Evolutionary conservation across 2,888 invertebrate species (phyloP).

Genomic region (Liodrosophila aerea): DNA sequence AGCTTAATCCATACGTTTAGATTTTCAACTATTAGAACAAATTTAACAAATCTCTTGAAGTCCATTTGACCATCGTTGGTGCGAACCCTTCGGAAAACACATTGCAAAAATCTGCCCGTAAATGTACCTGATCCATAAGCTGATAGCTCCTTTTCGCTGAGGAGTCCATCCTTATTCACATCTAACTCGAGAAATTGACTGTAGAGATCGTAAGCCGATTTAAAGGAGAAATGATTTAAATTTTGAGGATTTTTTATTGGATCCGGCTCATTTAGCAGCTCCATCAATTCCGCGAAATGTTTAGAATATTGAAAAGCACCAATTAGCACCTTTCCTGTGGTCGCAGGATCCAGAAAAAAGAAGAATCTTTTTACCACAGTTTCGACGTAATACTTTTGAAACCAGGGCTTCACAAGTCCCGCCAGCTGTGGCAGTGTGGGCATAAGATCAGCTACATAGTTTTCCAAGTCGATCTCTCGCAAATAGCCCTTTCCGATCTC

Average conservation of each 20-base stretch:
- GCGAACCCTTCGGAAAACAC: slow-evolving; percentile 97
- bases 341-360: slow-evolving; percentile 97
- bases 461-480: slow-evolving; percentile 94
- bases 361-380: slow-evolving; percentile 97
- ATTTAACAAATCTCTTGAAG: slow-evolving; percentile 97
- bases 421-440: slow-evolving; percentile 95
- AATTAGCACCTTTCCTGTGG: too few species aligned
- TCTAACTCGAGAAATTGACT: slow-evolving; percentile 96
- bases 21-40: slow-evolving; percentile 96
- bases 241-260: slow-evolving; percentile 91
- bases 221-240: slow-evolving; percentile 95
- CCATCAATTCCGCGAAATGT: too few species aligned
- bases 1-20: slow-evolving; percentile 86
- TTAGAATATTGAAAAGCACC: too few species aligned
- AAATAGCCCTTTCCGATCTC: slow-evolving; percentile 95
- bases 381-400: slow-evolving; percentile 97
- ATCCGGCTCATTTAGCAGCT: slow-evolving; percentile 91
- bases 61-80: slow-evolving; percentile 98
- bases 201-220: slow-evolving; percentile 95
- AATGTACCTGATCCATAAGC: slow-evolving; percentile 95
- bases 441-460: slow-evolving; percentile 95
- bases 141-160: slow-evolving; percentile 94
- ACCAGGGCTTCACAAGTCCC: slow-evolving; percentile 94
- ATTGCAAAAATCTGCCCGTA: slow-evolving; percentile 94
- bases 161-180: slow-evolving; percentile 97